Evolutionary conservation across 2,113 vertebrate species (phyloP).

Genomic region (Xenotilapia longispinis): DNA sequence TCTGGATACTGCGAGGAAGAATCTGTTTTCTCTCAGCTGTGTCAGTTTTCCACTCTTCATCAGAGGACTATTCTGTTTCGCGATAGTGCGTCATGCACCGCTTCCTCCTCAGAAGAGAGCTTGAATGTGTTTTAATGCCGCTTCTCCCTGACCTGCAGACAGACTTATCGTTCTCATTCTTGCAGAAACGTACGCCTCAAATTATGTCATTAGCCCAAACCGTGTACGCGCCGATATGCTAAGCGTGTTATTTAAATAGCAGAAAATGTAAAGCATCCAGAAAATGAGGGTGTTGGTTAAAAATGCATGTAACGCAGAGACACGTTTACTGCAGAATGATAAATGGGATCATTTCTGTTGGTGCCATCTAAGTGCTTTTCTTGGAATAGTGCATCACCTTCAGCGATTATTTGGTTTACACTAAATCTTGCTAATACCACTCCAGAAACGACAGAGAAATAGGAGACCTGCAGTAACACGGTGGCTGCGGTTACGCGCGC

Average conservation of each 20-base stretch:
- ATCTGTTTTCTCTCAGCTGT: slow-evolving; percentile 28
- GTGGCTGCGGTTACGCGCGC: neutral
- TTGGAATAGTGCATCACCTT: slow-evolving; percentile 29
- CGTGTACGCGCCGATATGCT: neutral
- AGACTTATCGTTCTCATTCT: slow-evolving; percentile 1
- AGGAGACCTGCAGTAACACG: neutral
- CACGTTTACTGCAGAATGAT: slow-evolving; percentile 55
- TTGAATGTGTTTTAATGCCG: neutral
- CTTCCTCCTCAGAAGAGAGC: slow-evolving; percentile 47
- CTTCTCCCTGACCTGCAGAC: neutral
- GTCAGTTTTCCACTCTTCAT: slow-evolving; percentile 13
- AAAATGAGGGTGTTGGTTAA: slow-evolving; percentile 38
- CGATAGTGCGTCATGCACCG: slow-evolving; percentile 69
- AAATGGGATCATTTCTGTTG: slow-evolving; percentile 36
- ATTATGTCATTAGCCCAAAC: slow-evolving; percentile 44
- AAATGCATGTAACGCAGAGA: slow-evolving; percentile 52
- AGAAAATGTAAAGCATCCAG: slow-evolving; percentile 22
- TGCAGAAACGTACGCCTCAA: slow-evolving; percentile 13
- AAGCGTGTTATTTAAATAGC: neutral
- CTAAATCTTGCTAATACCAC: slow-evolving; percentile 17
- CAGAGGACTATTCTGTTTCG: slow-evolving; percentile 16
- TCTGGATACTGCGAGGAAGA: slow-evolving; percentile 41
- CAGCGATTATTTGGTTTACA: slow-evolving; percentile 36
- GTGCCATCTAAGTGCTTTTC: slow-evolving; percentile 30
- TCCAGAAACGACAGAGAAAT: neutral